Evolutionary conservation across 1,140 invertebrate species (phyloP).

Genomic region (Sipha flava): DNA sequence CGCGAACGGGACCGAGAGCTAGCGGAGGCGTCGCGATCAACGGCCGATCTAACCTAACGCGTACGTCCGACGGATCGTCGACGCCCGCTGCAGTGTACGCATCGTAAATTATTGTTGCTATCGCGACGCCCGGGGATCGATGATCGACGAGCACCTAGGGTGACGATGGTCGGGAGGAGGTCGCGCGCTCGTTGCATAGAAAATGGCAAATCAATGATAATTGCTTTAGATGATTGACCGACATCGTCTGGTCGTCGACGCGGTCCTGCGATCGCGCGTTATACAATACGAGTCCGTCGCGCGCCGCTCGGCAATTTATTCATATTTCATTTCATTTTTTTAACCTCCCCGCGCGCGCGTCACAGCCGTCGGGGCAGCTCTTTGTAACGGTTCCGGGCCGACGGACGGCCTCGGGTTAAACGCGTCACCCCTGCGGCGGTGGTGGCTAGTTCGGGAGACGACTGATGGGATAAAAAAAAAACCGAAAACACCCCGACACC

Average conservation of each 20-base stretch:
- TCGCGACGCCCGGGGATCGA: too few species aligned
- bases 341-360: not conserved
- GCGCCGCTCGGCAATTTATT: not conserved
- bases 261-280: not conserved
- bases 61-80: too few species aligned
- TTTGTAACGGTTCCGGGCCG: not conserved
- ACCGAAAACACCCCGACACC: not conserved
- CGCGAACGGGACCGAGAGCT: too few species aligned
- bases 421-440: not conserved
- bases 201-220: conserved; percentile 27
- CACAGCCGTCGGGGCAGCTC: not conserved
- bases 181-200: too few species aligned
- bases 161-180: not conserved
- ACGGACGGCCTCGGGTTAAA: conserved; percentile 13
- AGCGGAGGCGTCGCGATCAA: too few species aligned
- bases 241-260: not conserved
- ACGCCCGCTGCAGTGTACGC: too few species aligned
- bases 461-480: conserved; percentile 3
- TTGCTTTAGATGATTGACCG: conserved; percentile 32
- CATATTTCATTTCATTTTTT: not conserved
- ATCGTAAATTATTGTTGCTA: too few species aligned
- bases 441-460: not conserved
- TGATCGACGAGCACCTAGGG: too few species aligned
- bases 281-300: not conserved
- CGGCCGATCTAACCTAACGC: too few species aligned